Conservation (phyloP, 2,888 invertebrate species). For the Phyllotreta striolata region DNA sequence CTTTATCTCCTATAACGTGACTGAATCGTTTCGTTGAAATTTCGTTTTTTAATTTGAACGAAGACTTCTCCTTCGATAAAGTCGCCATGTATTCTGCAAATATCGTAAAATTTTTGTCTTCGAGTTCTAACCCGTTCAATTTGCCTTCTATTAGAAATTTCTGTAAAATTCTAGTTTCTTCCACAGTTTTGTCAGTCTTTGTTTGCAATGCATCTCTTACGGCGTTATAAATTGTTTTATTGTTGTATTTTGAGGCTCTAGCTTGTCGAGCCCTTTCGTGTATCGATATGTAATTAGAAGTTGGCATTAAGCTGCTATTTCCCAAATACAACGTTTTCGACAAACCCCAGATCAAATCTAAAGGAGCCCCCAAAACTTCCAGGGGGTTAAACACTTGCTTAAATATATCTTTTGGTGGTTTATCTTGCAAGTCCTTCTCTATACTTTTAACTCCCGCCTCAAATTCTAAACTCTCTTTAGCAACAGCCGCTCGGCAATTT, state of each 20-base stretch:
- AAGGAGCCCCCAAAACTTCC: conserved; percentile 74
- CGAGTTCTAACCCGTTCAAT: conserved; percentile 80
- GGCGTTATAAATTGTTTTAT: conserved; percentile 72
- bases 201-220: conserved; percentile 63
- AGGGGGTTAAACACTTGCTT: conserved; percentile 75
- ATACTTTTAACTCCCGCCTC: conserved; percentile 78
- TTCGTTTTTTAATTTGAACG: conserved; percentile 74
- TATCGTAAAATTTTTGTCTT: conserved; percentile 63
- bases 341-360: conserved; percentile 88
- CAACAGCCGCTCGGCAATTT: conserved; percentile 84
- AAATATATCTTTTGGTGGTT: conserved; percentile 69
- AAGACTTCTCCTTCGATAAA: conserved; percentile 66
- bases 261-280: conserved; percentile 82
- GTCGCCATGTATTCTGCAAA: conserved; percentile 66
- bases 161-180: conserved; percentile 75
- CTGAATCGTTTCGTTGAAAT: conserved; percentile 72
- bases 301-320: conserved; percentile 81
- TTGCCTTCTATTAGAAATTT: conserved; percentile 85
- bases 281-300: conserved; percentile 78
- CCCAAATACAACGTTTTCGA: conserved; percentile 85
- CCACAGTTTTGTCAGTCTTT: conserved; percentile 58
- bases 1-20: conserved; percentile 72
- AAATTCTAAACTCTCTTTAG: conserved; percentile 81
- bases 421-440: conserved; percentile 66
- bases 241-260: conserved; percentile 77